Evolutionary conservation across 2,797 vertebrate species (phyloP).

Genomic region (Rhynchonycteris naso): DNA sequence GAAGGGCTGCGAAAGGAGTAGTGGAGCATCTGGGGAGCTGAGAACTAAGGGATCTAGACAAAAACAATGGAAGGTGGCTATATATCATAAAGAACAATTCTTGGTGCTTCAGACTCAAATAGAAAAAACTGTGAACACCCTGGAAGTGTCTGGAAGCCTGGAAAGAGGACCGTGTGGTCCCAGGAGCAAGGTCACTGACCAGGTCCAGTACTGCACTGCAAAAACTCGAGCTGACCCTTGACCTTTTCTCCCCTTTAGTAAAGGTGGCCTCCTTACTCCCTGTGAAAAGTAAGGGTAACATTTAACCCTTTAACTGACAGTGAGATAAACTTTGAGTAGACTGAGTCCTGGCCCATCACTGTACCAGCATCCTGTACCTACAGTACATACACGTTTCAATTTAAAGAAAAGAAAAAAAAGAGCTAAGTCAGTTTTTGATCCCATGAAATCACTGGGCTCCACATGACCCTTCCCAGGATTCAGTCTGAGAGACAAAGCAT

Average conservation of each 20-base stretch:
- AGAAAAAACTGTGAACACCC: constrained; percentile 25
- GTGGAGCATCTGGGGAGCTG: background rate
- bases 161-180: background rate
- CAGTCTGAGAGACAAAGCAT: constrained; percentile 91
- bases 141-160: background rate
- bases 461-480: constrained; percentile 94
- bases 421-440: constrained; percentile 90
- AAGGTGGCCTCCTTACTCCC: constrained; percentile 23
- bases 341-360: background rate
- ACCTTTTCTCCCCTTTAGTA: constrained; percentile 14
- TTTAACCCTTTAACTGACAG: constrained; percentile 79
- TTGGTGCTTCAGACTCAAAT: constrained; percentile 26
- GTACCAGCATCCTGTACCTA: constrained; percentile 73
- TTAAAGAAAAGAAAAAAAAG: constrained; percentile 76
- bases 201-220: background rate
- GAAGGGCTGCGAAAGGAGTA: background rate
- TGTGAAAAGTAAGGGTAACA: constrained; percentile 72
- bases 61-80: background rate
- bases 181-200: background rate
- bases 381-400: constrained; percentile 73
- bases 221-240: background rate
- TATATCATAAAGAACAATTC: constrained; percentile 41
- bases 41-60: background rate
- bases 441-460: constrained; percentile 91
- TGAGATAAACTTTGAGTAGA: background rate